Evolutionary conservation across 2,113 vertebrate species (phyloP).

Genomic region (Acanthochromis polyacanthus): DNA sequence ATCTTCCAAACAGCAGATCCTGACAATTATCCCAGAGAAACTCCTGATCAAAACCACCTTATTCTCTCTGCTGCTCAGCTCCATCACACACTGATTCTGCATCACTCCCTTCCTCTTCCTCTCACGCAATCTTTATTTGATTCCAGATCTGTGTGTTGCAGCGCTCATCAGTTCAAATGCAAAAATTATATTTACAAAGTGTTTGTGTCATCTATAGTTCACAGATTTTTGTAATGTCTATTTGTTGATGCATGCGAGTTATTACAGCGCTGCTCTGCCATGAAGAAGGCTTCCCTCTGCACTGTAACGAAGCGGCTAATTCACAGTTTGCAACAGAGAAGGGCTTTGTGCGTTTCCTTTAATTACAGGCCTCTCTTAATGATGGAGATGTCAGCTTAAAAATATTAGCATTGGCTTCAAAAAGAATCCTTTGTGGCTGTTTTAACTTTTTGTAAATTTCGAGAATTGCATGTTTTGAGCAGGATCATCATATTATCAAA

Average conservation of each 20-base stretch:
- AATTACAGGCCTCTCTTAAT: conserved; percentile 34
- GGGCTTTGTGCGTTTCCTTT: conserved; percentile 46
- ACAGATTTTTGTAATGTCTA: conserved; percentile 57
- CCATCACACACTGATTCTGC: conserved; percentile 56
- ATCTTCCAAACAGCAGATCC: conserved; percentile 77
- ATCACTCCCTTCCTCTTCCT: conserved; percentile 37
- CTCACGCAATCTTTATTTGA: conserved; percentile 59
- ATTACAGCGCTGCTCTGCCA: conserved; percentile 50
- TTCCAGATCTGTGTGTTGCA: conserved; percentile 53
- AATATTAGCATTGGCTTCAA: background rate
- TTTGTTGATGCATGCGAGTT: conserved; percentile 66
- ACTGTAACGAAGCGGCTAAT: conserved; percentile 60
- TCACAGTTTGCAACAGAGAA: conserved; percentile 57
- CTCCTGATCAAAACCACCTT: conserved; percentile 79
- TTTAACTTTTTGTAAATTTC: background rate
- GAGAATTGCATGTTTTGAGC: background rate
- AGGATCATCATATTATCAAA: background rate
- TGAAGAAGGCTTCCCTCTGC: conserved; percentile 15
- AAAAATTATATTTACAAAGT: conserved; percentile 70
- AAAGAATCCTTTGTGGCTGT: conserved; percentile 1
- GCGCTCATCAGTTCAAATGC: conserved; percentile 73
- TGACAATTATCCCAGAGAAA: conserved; percentile 84
- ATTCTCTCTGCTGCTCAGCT: conserved; percentile 76
- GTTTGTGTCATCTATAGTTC: conserved; percentile 66
- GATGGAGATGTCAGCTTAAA: conserved; percentile 16